These are phyloP conservation scores for Cybosia mesomella DNA, from an alignment of 2,888 invertebrate species.

Conservation along the genomic window DNA sequence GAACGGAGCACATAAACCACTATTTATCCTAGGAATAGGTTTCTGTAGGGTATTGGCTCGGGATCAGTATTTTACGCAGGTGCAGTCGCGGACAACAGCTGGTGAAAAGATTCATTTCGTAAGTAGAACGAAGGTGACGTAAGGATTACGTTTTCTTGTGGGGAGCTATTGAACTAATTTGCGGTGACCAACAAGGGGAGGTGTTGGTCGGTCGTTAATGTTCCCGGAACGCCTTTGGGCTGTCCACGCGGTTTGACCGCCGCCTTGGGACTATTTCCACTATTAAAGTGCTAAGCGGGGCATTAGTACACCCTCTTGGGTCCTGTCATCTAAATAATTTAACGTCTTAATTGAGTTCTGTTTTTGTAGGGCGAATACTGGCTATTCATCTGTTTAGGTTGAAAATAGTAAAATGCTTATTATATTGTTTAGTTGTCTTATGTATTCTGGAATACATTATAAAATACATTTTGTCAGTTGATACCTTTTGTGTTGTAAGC, in stretches of 20 bases:
- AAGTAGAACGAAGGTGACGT: constrained; percentile 54
- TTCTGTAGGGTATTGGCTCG: no score
- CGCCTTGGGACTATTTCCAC: constrained; percentile 71
- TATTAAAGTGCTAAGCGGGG: constrained; percentile 86
- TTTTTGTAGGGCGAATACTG: constrained; percentile 58
- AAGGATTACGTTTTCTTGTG: constrained; percentile 52
- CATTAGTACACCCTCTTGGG: constrained; percentile 80
- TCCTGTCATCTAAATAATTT: constrained; percentile 82
- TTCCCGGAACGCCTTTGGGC: constrained; percentile 77
- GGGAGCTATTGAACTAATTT: constrained; percentile 80
- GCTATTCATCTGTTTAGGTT: constrained; percentile 20
- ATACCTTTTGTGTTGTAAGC: no score
- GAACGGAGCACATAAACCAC: no score
- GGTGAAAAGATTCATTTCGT: constrained; percentile 68
- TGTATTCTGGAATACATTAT: neutral
- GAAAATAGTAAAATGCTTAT: neutral
- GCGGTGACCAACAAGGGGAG: constrained; percentile 83
- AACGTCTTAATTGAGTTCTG: constrained; percentile 79
- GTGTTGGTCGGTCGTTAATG: constrained; percentile 71
- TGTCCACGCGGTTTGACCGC: constrained; percentile 79
- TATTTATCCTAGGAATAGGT: no score
- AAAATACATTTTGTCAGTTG: no score
- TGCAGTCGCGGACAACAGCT: neutral
- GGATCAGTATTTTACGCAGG: no score
- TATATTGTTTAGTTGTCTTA: neutral